Evolutionary conservation across 2,797 vertebrate genomes (phyloP), one percentile per base, ranked within the genome.

Genomic region (Muraenolepis orangiensis): DNA sequence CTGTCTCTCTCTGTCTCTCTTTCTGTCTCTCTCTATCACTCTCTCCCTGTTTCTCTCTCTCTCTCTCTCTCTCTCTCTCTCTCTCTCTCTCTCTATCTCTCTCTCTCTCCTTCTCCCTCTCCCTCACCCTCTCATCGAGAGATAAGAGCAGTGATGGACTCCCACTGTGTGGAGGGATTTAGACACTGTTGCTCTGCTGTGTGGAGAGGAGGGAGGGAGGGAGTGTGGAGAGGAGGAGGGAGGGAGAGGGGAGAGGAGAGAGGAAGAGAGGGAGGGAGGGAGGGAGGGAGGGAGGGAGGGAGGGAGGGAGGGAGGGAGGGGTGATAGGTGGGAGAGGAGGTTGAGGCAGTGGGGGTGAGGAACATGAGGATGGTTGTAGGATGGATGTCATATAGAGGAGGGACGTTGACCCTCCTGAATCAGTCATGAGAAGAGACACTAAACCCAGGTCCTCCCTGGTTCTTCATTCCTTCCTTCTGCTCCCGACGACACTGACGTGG

Each of bases 1-100:
- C 73, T 93, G 88, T 90, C 83, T 89, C 88, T 85, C 71, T 1
- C 29, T 18, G 10, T 31, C n/a, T 69, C 31, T 31, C 67, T 20
- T 6, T 31, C 31, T 31, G 12, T 29, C 30, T 31, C 29, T 18
- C 28, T 3, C 82, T 85, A 82, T 86, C 90, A 80, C 73, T 93
- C 89, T 80, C 73, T 93, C 88, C 88, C 83, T 89, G 87, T 85
- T 69, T 28, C 12, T 69, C 6, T 30, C 30, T 69, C 67, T 31
- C 66, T 20, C 0, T 18, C 31, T 31, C 66, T 30, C 31, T 32
- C 30, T 20, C 14, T 20, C 14, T 20, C 67, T 34, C 31, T 70
- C 16, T 18, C 51, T 57, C 20, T 57, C 20, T 57, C 32, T 34
- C 32, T 34, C 32, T 34, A 3, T 34, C 32, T 34, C 32, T 34